phyloP scores from a whole-genome alignment of 2,797 vertebrate species.

The Megaceryle alcyon region DNA sequence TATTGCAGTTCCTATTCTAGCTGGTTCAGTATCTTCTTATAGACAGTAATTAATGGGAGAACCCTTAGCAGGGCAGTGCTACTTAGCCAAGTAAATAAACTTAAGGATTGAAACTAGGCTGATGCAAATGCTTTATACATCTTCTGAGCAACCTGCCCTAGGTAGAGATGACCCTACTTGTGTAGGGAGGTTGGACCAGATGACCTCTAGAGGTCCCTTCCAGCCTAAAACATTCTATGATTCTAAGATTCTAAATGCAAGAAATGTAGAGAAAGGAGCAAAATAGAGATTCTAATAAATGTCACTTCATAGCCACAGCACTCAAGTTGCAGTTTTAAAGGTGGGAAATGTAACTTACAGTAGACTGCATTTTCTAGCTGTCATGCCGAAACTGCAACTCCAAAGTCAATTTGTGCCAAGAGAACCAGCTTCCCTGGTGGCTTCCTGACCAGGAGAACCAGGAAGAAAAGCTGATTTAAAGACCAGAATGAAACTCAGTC shows the following conservation, averaged over 20 bases:
- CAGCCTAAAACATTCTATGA: no score
- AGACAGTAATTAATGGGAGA: not conserved
- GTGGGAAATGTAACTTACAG: not conserved
- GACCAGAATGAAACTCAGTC: not conserved
- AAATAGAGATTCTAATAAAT: not conserved
- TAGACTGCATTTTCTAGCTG: not conserved
- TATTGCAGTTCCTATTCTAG: not conserved
- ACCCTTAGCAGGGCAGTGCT: not conserved
- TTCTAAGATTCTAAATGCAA: not conserved
- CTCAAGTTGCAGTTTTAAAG: not conserved
- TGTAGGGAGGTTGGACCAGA: no score
- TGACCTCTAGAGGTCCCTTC: no score
- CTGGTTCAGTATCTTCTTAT: not conserved
- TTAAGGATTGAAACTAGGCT: not conserved
- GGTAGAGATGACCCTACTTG: no score
- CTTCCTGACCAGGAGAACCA: not conserved
- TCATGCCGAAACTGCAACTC: not conserved
- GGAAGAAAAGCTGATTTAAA: not conserved
- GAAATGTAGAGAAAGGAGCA: not conserved
- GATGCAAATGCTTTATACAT: not conserved
- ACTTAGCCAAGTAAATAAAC: not conserved
- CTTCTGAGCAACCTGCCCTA: not conserved
- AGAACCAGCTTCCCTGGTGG: not conserved
- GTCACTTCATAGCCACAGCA: not conserved
- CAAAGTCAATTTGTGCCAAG: not conserved